Evolutionary conservation across 2,113 vertebrate genomes (phyloP), one percentile per base, ranked within the genome.

Genomic region (Petromus typicus): DNA sequence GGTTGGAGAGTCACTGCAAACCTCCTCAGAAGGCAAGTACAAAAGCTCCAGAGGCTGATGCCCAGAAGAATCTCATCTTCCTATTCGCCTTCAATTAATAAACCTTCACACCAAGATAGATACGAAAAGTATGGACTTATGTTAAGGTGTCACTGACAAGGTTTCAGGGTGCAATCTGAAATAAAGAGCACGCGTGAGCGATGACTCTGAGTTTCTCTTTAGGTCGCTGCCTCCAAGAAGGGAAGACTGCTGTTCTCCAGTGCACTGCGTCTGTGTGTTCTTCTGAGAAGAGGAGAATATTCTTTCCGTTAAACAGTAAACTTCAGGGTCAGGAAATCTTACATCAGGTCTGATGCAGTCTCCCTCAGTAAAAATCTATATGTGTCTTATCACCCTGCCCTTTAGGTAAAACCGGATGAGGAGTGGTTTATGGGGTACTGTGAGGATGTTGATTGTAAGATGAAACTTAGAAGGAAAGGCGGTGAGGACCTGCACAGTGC

Each of bases 241-340:
- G n/a, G 14, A 90, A 40, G 17, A 90, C 64, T 59, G 43, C 51
- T 63, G 17, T 14, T 96, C 63, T 9, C 37, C 16, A 75, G 32
- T 64, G 57, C 25, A 51, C 18, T 95, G n/a, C 82, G 48, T 82
- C 37, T 48, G 54, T 45, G 90, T 63, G 91, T 34, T n/a, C n/a
- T 66, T 48, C 23, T 76, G 48, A 93, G 40, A 92, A 96, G 94
- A 3, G 8, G 34, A 95, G 64, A 56, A 88, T 66, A 73, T 91
- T 66, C 43, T 86, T 17, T 2, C 64, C 34, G 34, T 37, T 17
- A 86, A 69, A 88, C 10, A 63, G 66, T 90, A 20, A 92, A 92
- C 13, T 30, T 76, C 67, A 90, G 22, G 43, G 25, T 86, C 56
- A 95, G 59, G n/a, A 91, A 86, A 75, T 83, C 45, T 48, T 90